These are phyloP conservation scores for Anoplolepis gracilipes DNA, from an alignment of 1,140 invertebrate species.

Conservation along the genomic window DNA sequence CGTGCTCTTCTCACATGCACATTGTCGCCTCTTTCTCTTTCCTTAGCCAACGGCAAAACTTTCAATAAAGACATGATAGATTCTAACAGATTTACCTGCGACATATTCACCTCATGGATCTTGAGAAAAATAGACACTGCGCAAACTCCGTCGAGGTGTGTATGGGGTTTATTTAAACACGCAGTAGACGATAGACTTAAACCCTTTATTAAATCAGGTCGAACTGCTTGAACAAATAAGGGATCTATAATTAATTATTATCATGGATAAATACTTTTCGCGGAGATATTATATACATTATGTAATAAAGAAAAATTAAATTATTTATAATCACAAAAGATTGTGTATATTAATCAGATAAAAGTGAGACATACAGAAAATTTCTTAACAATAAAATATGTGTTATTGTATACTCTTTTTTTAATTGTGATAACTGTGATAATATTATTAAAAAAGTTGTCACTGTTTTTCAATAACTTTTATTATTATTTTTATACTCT, in stretches of 20 bases:
- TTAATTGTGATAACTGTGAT: neutral
- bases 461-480: neutral
- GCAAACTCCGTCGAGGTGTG: slow-evolving; percentile 36
- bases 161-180: slow-evolving; percentile 44
- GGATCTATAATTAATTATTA: slow-evolving; percentile 57
- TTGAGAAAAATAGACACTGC: slow-evolving; percentile 43
- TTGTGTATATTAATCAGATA: neutral
- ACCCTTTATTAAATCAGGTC: slow-evolving; percentile 54
- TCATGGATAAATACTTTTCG: slow-evolving; percentile 19
- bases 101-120: slow-evolving; percentile 26
- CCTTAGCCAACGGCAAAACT: slow-evolving; percentile 11
- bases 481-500: neutral
- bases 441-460: neutral
- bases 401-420: neutral
- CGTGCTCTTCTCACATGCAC: slow-evolving; percentile 2
- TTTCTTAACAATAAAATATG: too few species aligned
- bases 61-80: slow-evolving; percentile 50
- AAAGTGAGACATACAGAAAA: neutral
- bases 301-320: neutral
- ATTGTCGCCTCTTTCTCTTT: neutral
- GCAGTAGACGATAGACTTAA: slow-evolving; percentile 33
- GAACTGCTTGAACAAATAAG: slow-evolving; percentile 45
- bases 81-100: slow-evolving; percentile 48
- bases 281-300: neutral
- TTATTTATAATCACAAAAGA: too few species aligned